phyloP scores from a whole-genome alignment of 2,888 invertebrate genomes.

The Acanthosepion esculentum region DNA sequence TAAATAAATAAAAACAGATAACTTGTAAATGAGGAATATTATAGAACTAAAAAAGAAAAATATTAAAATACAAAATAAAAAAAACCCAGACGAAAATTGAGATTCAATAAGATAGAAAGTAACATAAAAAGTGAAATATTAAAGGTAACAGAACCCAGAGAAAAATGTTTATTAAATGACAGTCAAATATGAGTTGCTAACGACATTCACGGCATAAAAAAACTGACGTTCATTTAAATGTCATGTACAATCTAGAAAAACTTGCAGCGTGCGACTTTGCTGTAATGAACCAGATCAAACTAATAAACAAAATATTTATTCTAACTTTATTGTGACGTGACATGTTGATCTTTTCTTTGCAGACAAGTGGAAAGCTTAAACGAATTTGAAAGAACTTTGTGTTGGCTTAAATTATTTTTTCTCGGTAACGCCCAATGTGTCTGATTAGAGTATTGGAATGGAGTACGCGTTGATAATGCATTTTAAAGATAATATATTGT shows the following conservation, averaged over 20 bases:
- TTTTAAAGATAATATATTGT: no score
- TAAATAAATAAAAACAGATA: no score
- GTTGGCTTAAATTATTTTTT: background rate
- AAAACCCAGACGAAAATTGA: background rate
- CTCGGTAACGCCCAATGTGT: background rate
- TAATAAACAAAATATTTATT: background rate
- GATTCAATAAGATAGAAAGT: background rate
- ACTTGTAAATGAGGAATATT: no score
- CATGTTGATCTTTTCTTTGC: background rate
- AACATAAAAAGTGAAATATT: background rate
- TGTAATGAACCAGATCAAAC: background rate
- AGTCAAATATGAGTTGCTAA: background rate
- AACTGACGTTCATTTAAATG: background rate
- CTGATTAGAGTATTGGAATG: background rate
- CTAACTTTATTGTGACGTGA: background rate
- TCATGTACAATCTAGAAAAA: background rate
- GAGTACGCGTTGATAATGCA: background rate
- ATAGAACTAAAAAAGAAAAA: no score
- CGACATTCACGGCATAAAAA: background rate
- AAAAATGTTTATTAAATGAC: no score
- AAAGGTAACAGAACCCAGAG: background rate
- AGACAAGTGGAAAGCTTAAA: background rate
- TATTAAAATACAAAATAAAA: no score
- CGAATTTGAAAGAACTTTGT: background rate
- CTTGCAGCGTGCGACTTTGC: background rate